phyloP scores from a whole-genome alignment of 2,888 invertebrate species.

The Cerastis leucographa region DNA sequence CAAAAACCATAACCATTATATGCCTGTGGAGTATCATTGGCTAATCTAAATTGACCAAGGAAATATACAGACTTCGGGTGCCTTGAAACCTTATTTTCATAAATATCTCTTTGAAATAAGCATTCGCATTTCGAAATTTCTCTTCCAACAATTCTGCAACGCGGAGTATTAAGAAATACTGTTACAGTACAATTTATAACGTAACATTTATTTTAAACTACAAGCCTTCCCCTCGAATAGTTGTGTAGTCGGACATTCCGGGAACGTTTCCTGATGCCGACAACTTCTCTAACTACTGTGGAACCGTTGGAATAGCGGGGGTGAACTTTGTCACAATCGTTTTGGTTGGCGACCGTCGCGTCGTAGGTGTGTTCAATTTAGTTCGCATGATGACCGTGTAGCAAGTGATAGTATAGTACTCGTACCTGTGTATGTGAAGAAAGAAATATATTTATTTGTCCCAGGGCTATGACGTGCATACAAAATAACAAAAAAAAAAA shows the following conservation, averaged over 20 bases:
- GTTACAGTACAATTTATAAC: neutral
- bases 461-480: neutral
- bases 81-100: neutral
- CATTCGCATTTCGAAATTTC: neutral
- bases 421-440: neutral
- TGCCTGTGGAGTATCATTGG: neutral
- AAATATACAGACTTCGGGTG: neutral
- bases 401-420: neutral
- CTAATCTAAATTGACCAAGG: neutral
- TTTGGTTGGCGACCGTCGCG: constrained; percentile 11
- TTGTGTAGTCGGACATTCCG: constrained; percentile 33
- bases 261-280: constrained; percentile 22
- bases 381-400: neutral
- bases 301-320: constrained; percentile 28
- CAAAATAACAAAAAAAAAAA: neutral
- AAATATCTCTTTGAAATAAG: neutral
- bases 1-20: neutral
- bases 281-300: constrained; percentile 37
- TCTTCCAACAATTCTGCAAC: no score
- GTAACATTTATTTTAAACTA: constrained; percentile 11
- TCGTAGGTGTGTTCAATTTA: constrained; percentile 16
- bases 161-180: neutral
- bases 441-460: neutral
- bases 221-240: constrained; percentile 19
- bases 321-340: constrained; percentile 49